A percentile compares a stretch with the other conserved stretches of the same genome.
Conservation (phyloP, 1,140 invertebrate species). For the Pteromalus puparum region DNA sequence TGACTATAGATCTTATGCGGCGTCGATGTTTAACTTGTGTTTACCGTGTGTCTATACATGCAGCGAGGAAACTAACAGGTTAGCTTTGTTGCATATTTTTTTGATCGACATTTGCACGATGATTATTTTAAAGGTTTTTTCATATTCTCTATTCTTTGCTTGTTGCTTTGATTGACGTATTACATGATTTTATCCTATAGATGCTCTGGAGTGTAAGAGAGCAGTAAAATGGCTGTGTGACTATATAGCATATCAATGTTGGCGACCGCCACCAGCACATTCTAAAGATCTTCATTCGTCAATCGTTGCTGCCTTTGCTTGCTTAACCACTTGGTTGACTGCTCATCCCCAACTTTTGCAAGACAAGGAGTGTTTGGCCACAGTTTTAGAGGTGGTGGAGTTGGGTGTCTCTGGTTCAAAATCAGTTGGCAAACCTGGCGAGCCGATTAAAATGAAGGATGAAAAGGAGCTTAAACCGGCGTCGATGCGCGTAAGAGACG, state of each 20-base stretch:
- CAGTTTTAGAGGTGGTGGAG: conserved; percentile 97
- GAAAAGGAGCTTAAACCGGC: conserved; percentile 97
- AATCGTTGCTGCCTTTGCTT: conserved; percentile 95
- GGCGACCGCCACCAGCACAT: conserved; percentile 94
- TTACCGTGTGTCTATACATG: conserved; percentile 57
- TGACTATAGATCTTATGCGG: conserved; percentile 8
- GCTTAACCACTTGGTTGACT: conserved; percentile 93
- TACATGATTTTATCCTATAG: conserved; percentile 70
- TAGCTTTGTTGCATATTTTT: conserved; percentile 43
- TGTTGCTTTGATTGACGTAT: neutral
- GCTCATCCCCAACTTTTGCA: conserved; percentile 89
- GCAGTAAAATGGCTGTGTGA: conserved; percentile 99
- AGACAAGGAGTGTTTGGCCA: conserved; percentile 94
- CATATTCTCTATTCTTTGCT: neutral
- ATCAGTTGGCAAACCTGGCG: conserved; percentile 89
- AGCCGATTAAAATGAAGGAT: conserved; percentile 93
- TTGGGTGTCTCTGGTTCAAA: conserved; percentile 98
- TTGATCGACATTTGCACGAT: neutral
- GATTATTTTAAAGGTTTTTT: neutral
- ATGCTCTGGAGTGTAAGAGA: conserved; percentile 90
- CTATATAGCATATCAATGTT: conserved; percentile 97
- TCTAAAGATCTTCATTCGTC: conserved; percentile 98
- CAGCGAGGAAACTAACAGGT: conserved; percentile 74
- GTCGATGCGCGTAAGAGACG: conserved; percentile 96
- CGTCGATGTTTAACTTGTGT: conserved; percentile 36